Base-by-base conservation (phyloP, 1,140 invertebrate genomes). In the Globodera ellingtonae region DNA sequence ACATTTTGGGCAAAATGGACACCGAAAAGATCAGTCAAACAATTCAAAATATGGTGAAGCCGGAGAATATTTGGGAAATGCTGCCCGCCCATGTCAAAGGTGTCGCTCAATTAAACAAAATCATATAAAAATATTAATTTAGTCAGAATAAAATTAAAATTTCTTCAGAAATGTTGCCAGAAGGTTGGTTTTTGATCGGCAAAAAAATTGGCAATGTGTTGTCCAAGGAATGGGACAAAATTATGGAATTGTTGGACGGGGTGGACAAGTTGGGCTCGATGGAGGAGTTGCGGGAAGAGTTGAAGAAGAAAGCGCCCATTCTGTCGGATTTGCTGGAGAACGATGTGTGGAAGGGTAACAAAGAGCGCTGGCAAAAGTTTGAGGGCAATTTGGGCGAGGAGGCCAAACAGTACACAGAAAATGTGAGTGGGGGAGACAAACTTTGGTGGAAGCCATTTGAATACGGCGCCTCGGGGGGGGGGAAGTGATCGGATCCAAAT, bases 371-470 rank as follows among this genome's bases (percentile, higher is more conserved):
- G 67, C 1, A 8, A 70, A 70, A 35, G 46, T 70, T 70, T 18
- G 67, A 70, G 67, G 46, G 46, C 24, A 70, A 70, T 70, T 47
- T 44, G 67, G 46, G 46, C 67, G 46, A 70, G 6, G 67, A 24
- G n/a, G 67, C 67, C 8, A 70, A 70, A 18, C 24, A 70, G 67
- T 70, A 70, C 46, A 70, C 10, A 21, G 67, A 70, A 70, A 70
- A 24, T 70, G 67, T 70, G 21, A 70, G 67, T 10, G 67, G 24
- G 0, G 5, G 13, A 59, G 9, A 2, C 35, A 35, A 35, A 35
- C 3, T 35, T 35, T 35, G 35, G 35, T 35, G 35, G 35, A 35
- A 35, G 35, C 35, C 35, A 35, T 35, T 35, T 35, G 35, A 35
- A 35, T 35, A 35, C 35, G 35, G 35, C 35, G 35, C 24, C 24